phyloP scores from a whole-genome alignment of 2,797 vertebrate species.

The Dendrocincla fuliginosa region DNA sequence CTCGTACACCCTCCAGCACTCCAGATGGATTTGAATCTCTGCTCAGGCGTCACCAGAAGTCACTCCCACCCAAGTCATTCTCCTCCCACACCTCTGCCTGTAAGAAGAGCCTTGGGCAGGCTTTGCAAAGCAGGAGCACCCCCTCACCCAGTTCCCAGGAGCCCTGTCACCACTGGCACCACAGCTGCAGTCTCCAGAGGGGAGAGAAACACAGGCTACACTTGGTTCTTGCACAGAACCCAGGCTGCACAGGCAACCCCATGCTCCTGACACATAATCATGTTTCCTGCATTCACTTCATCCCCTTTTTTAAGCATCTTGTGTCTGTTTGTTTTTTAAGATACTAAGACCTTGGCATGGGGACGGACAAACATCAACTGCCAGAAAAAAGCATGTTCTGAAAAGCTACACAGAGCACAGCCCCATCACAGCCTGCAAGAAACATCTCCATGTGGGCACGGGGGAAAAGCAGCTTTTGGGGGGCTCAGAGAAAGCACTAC shows the following conservation, averaged over 20 bases:
- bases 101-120: neutral
- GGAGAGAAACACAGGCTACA: neutral
- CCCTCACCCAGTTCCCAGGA: neutral
- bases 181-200: neutral
- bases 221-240: rapidly evolving
- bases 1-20: neutral
- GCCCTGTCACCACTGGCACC: neutral
- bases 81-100: neutral
- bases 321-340: neutral
- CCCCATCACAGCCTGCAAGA: neutral
- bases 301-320: neutral
- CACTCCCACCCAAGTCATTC: neutral
- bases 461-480: neutral
- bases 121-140: neutral
- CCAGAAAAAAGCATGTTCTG: neutral
- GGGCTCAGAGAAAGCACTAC: neutral
- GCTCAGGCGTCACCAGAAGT: neutral
- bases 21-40: neutral
- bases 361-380: neutral
- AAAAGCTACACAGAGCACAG: neutral
- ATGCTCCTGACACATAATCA: neutral
- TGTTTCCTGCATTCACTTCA: neutral
- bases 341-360: neutral
- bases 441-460: neutral
- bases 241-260: neutral